Conservation (phyloP, 2,113 vertebrate species). For the Oreochromis aureus region DNA sequence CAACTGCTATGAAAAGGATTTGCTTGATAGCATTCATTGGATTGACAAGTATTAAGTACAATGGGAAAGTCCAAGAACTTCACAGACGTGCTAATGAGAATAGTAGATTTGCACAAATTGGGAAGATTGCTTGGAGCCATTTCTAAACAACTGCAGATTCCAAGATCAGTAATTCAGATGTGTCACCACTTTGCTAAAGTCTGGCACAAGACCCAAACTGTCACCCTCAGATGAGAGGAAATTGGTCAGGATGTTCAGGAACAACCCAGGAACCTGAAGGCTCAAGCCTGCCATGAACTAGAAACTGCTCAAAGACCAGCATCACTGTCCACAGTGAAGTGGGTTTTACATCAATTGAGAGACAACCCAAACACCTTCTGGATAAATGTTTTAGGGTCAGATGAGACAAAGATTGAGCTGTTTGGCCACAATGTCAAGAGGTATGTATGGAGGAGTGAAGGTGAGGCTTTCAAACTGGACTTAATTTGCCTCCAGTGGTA, state of each 20-base stretch:
- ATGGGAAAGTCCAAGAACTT: background rate
- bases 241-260: background rate
- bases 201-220: background rate
- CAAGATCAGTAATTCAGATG: background rate
- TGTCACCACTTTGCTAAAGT: background rate
- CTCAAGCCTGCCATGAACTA: background rate
- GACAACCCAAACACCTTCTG: background rate
- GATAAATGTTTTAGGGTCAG: background rate
- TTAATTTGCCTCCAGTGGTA: background rate
- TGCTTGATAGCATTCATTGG: background rate
- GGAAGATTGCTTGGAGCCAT: background rate
- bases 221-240: background rate
- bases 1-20: background rate
- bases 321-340: background rate
- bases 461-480: background rate
- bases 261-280: background rate
- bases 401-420: background rate
- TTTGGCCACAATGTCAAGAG: background rate
- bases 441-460: background rate
- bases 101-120: background rate
- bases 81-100: background rate
- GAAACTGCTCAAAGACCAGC: background rate
- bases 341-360: background rate
- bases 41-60: background rate
- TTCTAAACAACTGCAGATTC: background rate